Conservation (phyloP, 2,888 invertebrate species). For the Polyommatus icarus region DNA sequence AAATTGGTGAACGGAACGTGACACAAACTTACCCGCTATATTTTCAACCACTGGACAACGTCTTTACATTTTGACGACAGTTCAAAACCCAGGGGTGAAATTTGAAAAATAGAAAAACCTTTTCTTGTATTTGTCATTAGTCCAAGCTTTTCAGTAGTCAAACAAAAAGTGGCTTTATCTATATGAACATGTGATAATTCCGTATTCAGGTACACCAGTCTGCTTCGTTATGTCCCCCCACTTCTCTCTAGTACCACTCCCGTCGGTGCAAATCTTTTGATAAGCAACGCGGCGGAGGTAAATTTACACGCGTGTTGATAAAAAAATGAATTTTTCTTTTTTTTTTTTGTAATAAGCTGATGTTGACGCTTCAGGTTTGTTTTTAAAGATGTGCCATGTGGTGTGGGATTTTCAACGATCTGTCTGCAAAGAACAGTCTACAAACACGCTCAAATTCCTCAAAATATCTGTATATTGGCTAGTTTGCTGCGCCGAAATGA, state of each 20-base stretch:
- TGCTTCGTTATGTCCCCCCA: slow-evolving; percentile 24
- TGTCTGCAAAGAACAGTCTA: not conserved
- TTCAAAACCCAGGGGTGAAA: too few relatives aligned
- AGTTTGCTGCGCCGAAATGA: too few relatives aligned
- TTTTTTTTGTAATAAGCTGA: slow-evolving; percentile 7
- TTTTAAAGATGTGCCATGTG: not conserved
- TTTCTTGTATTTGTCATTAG: slow-evolving; percentile 4
- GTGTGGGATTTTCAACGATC: not conserved
- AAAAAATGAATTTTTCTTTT: not conserved
- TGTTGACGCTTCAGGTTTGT: not conserved
- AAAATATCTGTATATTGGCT: too few relatives aligned
- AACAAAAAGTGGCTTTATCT: slow-evolving; percentile 1
- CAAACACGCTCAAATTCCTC: not conserved
- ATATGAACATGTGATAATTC: slow-evolving; percentile 19
- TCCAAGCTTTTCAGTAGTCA: not conserved
- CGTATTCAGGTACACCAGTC: not conserved
- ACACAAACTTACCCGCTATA: too few relatives aligned
- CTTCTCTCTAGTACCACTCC: slow-evolving; percentile 12
- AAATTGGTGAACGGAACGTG: too few relatives aligned
- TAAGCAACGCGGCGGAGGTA: slow-evolving; percentile 19
- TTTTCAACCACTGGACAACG: not conserved
- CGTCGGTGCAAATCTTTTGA: slow-evolving; percentile 25
- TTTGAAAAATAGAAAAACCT: not conserved
- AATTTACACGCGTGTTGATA: slow-evolving; percentile 15
- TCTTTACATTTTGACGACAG: not conserved